These are phyloP conservation scores for Eumerus sabulonum DNA, from an alignment of 2,888 invertebrate genomes.

Conservation along the genomic window DNA sequence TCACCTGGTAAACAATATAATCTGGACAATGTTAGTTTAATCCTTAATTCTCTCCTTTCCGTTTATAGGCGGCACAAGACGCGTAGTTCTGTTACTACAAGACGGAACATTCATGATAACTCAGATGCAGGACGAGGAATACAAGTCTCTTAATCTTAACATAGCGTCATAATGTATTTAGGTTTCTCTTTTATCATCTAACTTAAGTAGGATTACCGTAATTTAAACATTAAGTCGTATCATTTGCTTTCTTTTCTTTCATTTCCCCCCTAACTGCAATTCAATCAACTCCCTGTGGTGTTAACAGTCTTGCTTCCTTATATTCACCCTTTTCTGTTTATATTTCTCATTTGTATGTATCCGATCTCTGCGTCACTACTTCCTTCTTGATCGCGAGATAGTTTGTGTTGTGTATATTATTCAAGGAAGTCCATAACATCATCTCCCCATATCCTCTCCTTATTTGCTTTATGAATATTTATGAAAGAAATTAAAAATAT, in stretches of 20 bases:
- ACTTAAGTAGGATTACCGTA: constrained; percentile 65
- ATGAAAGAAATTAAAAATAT: no score
- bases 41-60: no score
- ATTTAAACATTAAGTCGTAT: constrained; percentile 61
- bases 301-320: no score
- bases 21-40: no score
- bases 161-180: constrained; percentile 75
- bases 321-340: constrained; percentile 7
- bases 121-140: constrained; percentile 92
- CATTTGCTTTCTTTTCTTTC: constrained; percentile 34
- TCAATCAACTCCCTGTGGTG: constrained; percentile 28
- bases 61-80: constrained; percentile 87
- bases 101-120: constrained; percentile 93
- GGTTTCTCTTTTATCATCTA: constrained; percentile 63
- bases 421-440: no score
- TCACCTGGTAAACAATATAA: constrained; percentile 84
- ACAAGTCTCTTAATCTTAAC: constrained; percentile 79
- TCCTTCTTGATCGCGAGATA: constrained; percentile 13
- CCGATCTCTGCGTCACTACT: constrained; percentile 11
- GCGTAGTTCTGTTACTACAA: constrained; percentile 90
- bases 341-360: constrained; percentile 37
- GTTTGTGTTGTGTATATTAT: no score
- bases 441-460: no score
- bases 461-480: no score
- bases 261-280: constrained; percentile 38